Evolutionary conservation across 2,888 invertebrate species (phyloP), one percentile per base, ranked within the genome.

Genomic region (Rotaria magnacalcarata): DNA sequence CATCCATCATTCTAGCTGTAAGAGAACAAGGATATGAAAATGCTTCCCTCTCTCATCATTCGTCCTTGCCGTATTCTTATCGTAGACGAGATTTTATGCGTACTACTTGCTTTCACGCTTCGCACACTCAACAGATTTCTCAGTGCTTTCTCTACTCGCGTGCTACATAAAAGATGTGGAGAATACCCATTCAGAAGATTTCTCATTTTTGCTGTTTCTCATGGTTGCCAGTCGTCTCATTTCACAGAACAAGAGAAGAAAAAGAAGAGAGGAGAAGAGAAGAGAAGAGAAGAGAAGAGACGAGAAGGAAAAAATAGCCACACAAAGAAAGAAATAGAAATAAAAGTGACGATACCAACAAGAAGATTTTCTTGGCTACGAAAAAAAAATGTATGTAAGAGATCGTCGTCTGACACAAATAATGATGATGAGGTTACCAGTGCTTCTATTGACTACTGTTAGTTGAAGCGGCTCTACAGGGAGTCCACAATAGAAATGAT

Each of bases 121-220:
- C 8, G 34, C 67, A 67, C 67, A 67, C 34, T 67, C 67, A 41
- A 67, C 67, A 67, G 67, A 67, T 34, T 67, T 34, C 34, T 67
- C 67, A 67, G 34, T 67, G 67, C 67, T 67, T 19, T 34, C 34
- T 67, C 19, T 14, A 67, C 27, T 67, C 34, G 67, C 67, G 34
- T 67, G 67, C 67, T 67, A 67, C 34, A 67, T 67, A 16, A 34
- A 67, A 67, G 34, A 67, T 67, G 67, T 67, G 67, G 67, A 67
- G 67, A 67, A 67, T 67, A 34, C 67, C 67, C 34, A 67, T 34
- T 67, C 67, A 67, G 34, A 67, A 67, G 67, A 67, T 67, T 67
- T 67, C 67, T 67, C 67, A 67, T 67, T 67, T 34, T 67, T 67
- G 67, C 34, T 67, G 67, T 67, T 67, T 67, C 67, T 67, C 34